Percentiles rank a stretch among this genome's conserved stretches.
These are phyloP conservation scores for Lepidonotus clava DNA, from an alignment of 2,888 invertebrate genomes.

Conservation along the genomic window DNA sequence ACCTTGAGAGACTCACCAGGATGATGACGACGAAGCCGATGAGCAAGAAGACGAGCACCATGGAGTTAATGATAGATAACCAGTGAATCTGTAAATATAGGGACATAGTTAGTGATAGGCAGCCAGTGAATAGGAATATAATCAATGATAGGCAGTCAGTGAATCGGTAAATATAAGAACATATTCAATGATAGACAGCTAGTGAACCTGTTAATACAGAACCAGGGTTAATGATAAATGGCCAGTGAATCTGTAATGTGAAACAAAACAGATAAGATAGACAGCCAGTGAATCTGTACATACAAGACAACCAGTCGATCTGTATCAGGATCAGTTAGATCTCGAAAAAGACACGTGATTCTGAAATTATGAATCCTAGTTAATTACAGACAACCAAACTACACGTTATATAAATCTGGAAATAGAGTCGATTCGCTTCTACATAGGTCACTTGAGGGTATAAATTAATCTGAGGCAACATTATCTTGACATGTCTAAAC, in stretches of 20 bases:
- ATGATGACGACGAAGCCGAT: conserved; percentile 82
- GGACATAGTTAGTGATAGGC: neutral
- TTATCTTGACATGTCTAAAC: too few species aligned
- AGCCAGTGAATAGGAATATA: too few species aligned
- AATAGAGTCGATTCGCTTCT: too few species aligned
- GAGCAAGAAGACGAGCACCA: conserved; percentile 82
- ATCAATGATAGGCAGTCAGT: conserved; percentile 83
- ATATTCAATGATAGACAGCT: conserved; percentile 83
- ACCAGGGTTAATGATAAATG: conserved; percentile 83
- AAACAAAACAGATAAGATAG: neutral
- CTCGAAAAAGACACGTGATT: too few species aligned
- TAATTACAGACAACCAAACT: too few species aligned
- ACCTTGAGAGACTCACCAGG: conserved; percentile 77
- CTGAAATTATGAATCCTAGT: too few species aligned
- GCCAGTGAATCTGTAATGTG: conserved; percentile 81
- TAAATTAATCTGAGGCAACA: too few species aligned
- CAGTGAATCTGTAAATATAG: conserved; percentile 81
- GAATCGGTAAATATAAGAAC: conserved; percentile 79
- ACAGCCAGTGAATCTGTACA: too few species aligned
- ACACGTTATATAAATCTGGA: too few species aligned
- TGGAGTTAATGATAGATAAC: conserved; percentile 83
- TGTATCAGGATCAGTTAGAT: too few species aligned
- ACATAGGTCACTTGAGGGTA: too few species aligned
- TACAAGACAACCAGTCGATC: too few species aligned
- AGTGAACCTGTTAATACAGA: conserved; percentile 80